These are phyloP conservation scores for Orthonyx spaldingii DNA, from an alignment of 2,113 vertebrate genomes.

Conservation along the genomic window DNA sequence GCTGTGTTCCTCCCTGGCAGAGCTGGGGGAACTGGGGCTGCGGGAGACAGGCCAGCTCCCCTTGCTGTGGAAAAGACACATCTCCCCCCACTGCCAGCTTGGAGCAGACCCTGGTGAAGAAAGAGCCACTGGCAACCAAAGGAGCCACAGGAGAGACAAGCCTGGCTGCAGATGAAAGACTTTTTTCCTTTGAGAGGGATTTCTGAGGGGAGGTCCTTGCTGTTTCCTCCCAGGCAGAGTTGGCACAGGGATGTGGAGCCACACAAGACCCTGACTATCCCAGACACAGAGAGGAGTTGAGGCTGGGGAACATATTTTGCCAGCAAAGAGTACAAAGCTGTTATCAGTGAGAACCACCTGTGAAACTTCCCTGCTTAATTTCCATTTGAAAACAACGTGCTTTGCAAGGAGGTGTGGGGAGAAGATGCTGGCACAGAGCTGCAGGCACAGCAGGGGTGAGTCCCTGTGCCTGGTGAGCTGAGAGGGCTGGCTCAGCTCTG, in stretches of 20 bases:
- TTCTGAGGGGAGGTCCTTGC: not conserved
- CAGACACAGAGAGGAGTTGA: not conserved
- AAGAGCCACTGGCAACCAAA: not conserved
- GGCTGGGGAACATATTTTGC: not conserved
- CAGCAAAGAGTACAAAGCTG: not conserved
- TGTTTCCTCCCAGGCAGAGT: not conserved
- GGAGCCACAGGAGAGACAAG: not conserved
- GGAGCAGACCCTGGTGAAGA: not conserved
- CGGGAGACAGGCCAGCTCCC: not conserved
- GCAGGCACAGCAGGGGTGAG: not conserved
- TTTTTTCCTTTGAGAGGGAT: not conserved
- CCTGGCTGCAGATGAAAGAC: not conserved
- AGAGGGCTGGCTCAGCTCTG: not conserved
- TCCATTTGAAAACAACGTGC: not conserved
- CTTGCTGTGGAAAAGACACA: not conserved
- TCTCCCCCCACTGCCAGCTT: not conserved
- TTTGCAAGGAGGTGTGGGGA: not conserved
- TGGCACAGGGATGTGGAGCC: not conserved
- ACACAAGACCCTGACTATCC: not conserved
- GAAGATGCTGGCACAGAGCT: not conserved
- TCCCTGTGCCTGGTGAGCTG: not conserved
- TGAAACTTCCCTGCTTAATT: not conserved
- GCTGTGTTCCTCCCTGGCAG: not conserved
- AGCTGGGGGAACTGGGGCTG: not conserved
- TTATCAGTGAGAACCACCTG: constrained; percentile 30